Base-by-base conservation (phyloP, 2,888 invertebrate genomes). In the Microctonus brassicae region DNA sequence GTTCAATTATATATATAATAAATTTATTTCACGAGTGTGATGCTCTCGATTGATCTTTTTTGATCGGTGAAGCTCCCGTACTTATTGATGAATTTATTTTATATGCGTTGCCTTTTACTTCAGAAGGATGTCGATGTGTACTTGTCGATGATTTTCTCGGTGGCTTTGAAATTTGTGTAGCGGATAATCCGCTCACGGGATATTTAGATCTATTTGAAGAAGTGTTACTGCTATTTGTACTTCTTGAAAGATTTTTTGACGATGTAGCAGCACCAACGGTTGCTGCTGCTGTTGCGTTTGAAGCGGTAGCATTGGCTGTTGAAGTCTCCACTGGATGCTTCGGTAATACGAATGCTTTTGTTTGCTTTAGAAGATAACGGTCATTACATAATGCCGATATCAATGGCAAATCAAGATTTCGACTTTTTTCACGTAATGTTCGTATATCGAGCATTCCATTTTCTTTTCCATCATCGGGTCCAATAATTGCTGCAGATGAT, bases 381-480 rank as follows among this genome's bases (percentile, higher is more conserved):
- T 97, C 97, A 86, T 97, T 97, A 89, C 97, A 97, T 79, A 97
- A 90, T 13, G 97, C 97, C 73, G 96, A 95, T 84, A 97, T 97
- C 74, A 98, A 90, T 22, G 97, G 97, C 87, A 97, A 90, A 88
- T 97, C 96, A 83, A 97, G 90, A 86, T 96, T 94, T 85, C 94
- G 94, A 88, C 95, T 96, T 89, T 96, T 95, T 88, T 96, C 96
- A 72, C 96, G 91, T 74, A 97, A 89, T 78, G 94, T 92, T 83
- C 94, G 93, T 81, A 96, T 95, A 88, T 96, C 96, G 75, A 94
- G 87, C 78, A 90, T 87, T 26, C 86, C 87, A 53, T 85, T 83
- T 20, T 83, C 81, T 61, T 84, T 81, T 1, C 72, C 77, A 42
- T 80, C 65, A 13, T 69, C 58, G 61, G 73, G 73, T 60, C 76